Percentiles rank a stretch among this genome's conserved stretches.
These are phyloP conservation scores for Nymphalis io DNA, from an alignment of 1,140 invertebrate species.

Conservation along the genomic window DNA sequence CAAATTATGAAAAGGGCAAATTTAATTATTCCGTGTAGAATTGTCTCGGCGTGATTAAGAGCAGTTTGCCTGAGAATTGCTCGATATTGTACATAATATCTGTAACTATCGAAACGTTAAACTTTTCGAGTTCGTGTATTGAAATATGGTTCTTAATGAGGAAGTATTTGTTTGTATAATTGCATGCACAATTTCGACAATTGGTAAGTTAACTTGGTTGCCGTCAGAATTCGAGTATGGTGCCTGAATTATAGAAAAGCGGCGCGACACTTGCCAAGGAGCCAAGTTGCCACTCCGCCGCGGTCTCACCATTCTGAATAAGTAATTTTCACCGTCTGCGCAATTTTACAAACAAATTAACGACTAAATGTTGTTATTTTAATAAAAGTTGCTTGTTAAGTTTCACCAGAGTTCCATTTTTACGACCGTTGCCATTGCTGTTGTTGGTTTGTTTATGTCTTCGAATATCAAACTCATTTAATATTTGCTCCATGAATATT, in stretches of 20 bases:
- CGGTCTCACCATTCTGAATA: constrained; percentile 72
- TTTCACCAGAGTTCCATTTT: constrained; percentile 69
- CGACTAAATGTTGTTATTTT: constrained; percentile 78
- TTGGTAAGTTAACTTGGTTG: constrained; percentile 32
- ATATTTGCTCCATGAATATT: constrained; percentile 10
- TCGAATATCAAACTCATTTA: constrained; percentile 52
- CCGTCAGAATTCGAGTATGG: constrained; percentile 36
- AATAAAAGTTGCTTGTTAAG: constrained; percentile 75
- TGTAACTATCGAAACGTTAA: constrained; percentile 27
- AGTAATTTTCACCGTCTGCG: constrained; percentile 78
- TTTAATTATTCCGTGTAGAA: constrained; percentile 39
- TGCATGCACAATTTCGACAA: constrained; percentile 35
- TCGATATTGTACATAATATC: constrained; percentile 22
- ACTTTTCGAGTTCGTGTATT: constrained; percentile 18
- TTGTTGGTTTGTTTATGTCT: constrained; percentile 73
- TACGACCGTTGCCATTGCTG: constrained; percentile 69
- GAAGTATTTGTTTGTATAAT: constrained; percentile 33
- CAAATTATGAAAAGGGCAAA: constrained; percentile 25
- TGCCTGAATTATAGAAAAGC: constrained; percentile 72
- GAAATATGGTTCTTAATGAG: constrained; percentile 23
- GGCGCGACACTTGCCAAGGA: constrained; percentile 59
- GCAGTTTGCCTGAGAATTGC: constrained; percentile 27
- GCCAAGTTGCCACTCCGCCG: constrained; percentile 52
- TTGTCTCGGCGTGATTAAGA: constrained; percentile 40
- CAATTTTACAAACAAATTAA: constrained; percentile 80